Evolutionary conservation across 2,888 invertebrate genomes (phyloP), one percentile per base, ranked within the genome.

Genomic region (Calliopum simillimum): DNA sequence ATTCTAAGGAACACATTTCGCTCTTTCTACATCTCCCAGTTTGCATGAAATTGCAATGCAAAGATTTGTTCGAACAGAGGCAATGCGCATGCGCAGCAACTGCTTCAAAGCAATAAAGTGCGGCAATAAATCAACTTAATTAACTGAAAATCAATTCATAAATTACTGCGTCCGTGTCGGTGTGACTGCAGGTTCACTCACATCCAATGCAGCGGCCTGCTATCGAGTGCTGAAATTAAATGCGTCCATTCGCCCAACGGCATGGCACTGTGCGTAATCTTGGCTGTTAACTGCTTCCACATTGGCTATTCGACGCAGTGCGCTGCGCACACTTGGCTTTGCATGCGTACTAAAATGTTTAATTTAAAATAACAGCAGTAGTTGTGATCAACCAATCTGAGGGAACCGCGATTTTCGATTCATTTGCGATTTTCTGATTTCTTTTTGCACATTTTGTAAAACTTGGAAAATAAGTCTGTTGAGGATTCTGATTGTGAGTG

Each of bases 61-160:
- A 11, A 53, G 21, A 8, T 13, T 13, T 12, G 12, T 4, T 2
- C 43, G 13, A 19, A 16, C 59, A 59, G 16, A 33, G 8, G 33
- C 33, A 33, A 67, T 74, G 75, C 75, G 77, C 77, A 76, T 77
- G 79, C 77, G 76, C 77, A 78, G 74, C 75, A 77, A 78, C 78
- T 76, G 78, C 75, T 78, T 76, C 77, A 76, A 78, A 79, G 80
- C 77, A 79, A 80, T 80, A 81, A 81, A 81, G 79, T 79, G 80
- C 76, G 73, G 79, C 79, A 77, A 81, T 81, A 81, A 81, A 81
- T 81, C 81, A 81, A 81, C 79, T 81, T 81, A 81, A 81, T 81
- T 81, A 81, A 81, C 81, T 80, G 80, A 80, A 81, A 81, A 81
- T 81, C 81, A 81, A 81, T 81, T 79, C 80, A 80, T 81, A 81